Conservation (phyloP, 1,140 invertebrate genomes). For the Dreissena polymorpha region DNA sequence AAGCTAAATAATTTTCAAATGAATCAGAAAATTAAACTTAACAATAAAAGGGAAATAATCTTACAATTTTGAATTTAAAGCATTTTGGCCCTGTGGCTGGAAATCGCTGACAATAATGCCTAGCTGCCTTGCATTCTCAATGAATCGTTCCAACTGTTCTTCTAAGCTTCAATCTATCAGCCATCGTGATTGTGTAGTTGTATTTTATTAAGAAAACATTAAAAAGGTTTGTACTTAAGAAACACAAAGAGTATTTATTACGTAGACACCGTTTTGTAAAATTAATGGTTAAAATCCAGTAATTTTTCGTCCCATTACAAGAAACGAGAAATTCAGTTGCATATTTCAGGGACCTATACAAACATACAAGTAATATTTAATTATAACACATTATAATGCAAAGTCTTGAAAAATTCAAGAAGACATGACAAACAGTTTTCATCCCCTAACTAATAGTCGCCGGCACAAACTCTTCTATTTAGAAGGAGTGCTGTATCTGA, state of each 20-base stretch:
- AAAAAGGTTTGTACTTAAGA: neutral
- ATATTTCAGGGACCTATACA: too few relatives aligned
- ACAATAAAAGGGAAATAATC: slow-evolving; percentile 69
- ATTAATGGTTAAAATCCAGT: neutral
- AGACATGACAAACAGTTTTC: too few relatives aligned
- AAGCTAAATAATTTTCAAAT: too few relatives aligned
- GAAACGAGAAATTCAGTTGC: too few relatives aligned
- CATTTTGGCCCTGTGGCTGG: slow-evolving; percentile 97
- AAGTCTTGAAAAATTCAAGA: too few relatives aligned
- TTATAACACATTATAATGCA: too few relatives aligned
- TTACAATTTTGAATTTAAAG: slow-evolving; percentile 99
- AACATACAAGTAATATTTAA: too few relatives aligned
- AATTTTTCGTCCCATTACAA: neutral
- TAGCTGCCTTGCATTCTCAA: slow-evolving; percentile 98
- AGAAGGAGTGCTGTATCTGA: too few relatives aligned
- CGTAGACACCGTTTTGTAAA: neutral
- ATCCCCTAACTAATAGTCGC: too few relatives aligned
- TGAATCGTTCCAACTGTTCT: slow-evolving; percentile 96
- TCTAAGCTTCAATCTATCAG: slow-evolving; percentile 82
- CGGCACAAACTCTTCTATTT: too few relatives aligned
- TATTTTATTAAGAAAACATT: neutral
- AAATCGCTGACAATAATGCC: slow-evolving; percentile 99
- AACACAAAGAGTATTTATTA: neutral
- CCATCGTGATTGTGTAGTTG: slow-evolving; percentile 61
- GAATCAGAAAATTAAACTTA: too few relatives aligned